Conservation (phyloP, 2,113 vertebrate species). For the Sus scrofa region T2T-Sscrofa CM000824.6:223672001-223672500, state of each 20-base stretch:
- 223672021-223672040: constrained; percentile 38
- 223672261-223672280: constrained; percentile 71
- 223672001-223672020: constrained; percentile 82
- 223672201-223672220: constrained; percentile 44
- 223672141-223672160: constrained; percentile 82
- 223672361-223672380: constrained; percentile 24
- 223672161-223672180: constrained; percentile 81
- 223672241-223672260: constrained; percentile 78
- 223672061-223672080: constrained; percentile 80
- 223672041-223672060: constrained; percentile 64
- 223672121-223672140: constrained; percentile 67
- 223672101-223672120: constrained; percentile 74
- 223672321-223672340: constrained; percentile 59
- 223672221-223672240: constrained; percentile 77
- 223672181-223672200: constrained; percentile 52
- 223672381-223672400: neutral
- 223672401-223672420: neutral
- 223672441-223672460: neutral
- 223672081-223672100: constrained; percentile 76
- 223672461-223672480: neutral
- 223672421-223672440: rapidly evolving
- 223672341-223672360: constrained; percentile 12
- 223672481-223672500: neutral
- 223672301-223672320: constrained; percentile 71
- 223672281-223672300: constrained; percentile 75